phyloP scores from a whole-genome alignment of 2,113 vertebrate genomes.

The Hippopotamus amphibius region DNA sequence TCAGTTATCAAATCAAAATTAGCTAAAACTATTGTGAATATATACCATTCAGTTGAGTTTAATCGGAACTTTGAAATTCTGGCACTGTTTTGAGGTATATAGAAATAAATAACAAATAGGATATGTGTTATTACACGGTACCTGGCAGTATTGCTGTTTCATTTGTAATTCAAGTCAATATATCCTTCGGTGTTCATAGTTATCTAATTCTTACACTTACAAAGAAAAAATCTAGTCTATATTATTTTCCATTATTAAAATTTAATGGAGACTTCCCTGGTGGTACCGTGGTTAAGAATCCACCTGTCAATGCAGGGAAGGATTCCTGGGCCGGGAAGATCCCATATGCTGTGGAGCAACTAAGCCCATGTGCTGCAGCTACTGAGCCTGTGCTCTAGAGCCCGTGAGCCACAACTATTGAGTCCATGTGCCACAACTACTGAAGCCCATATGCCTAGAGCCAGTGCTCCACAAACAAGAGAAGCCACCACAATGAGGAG shows the following conservation, averaged over 20 bases:
- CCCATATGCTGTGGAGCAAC: no score
- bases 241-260: constrained; percentile 27
- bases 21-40: constrained; percentile 15
- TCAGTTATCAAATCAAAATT: neutral
- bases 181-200: neutral
- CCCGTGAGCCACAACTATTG: no score
- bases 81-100: neutral
- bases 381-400: no score
- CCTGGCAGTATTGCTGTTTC: neutral
- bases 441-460: no score
- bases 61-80: constrained; percentile 1
- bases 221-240: constrained; percentile 28
- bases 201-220: constrained; percentile 2
- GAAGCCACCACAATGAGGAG: no score
- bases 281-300: no score
- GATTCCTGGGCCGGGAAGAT: no score
- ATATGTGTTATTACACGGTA: neutral
- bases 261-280: neutral
- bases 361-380: no score
- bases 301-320: no score
- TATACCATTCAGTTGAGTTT: neutral
- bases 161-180: constrained; percentile 13
- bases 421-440: no score
- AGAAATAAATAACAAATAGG: constrained; percentile 25
- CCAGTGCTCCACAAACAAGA: no score